Percentiles rank a stretch among this genome's conserved stretches.
phyloP scores from a whole-genome alignment of 2,888 invertebrate genomes.

The Proisotoma minuta region DNA sequence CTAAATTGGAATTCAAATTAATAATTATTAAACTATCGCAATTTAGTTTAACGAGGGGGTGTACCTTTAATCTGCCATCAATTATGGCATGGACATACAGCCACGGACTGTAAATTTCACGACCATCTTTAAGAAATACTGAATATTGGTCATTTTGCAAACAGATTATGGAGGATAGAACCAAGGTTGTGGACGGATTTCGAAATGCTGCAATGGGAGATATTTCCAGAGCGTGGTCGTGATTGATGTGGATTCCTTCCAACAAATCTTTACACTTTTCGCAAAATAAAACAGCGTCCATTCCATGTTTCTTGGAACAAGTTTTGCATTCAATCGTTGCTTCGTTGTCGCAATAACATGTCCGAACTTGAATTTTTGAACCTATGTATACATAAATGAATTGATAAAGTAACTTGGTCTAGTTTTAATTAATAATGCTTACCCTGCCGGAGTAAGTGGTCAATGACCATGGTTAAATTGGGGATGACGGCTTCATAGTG shows the following conservation, averaged over 20 bases:
- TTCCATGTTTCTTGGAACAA: slow-evolving; percentile 25
- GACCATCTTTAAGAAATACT: slow-evolving; percentile 19
- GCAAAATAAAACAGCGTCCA: slow-evolving; percentile 27
- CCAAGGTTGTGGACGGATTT: slow-evolving; percentile 2
- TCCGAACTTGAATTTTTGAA: neutral
- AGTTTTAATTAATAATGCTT: neutral
- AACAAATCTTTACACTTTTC: slow-evolving; percentile 30
- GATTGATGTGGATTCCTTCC: slow-evolving; percentile 29
- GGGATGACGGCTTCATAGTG: slow-evolving; percentile 35
- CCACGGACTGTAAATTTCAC: slow-evolving; percentile 20
- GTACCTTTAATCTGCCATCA: slow-evolving; percentile 27
- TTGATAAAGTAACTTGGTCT: neutral
- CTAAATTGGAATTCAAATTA: slow-evolving; percentile 9
- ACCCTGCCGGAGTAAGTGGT: slow-evolving; percentile 21
- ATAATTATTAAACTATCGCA: neutral
- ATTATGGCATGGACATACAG: slow-evolving; percentile 20
- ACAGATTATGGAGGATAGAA: slow-evolving; percentile 26
- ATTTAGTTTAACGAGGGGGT: neutral
- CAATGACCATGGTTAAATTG: slow-evolving; percentile 21
- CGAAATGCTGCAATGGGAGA: slow-evolving; percentile 10
- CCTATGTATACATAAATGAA: neutral
- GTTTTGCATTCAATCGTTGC: slow-evolving; percentile 31
- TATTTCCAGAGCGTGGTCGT: slow-evolving; percentile 22
- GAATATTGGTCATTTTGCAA: slow-evolving; percentile 17
- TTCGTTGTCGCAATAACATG: slow-evolving; percentile 31